A percentile compares a stretch with the other conserved stretches of the same genome.
phyloP scores from a whole-genome alignment of 2,888 invertebrate species.

The Tyria jacobaeae region DNA sequence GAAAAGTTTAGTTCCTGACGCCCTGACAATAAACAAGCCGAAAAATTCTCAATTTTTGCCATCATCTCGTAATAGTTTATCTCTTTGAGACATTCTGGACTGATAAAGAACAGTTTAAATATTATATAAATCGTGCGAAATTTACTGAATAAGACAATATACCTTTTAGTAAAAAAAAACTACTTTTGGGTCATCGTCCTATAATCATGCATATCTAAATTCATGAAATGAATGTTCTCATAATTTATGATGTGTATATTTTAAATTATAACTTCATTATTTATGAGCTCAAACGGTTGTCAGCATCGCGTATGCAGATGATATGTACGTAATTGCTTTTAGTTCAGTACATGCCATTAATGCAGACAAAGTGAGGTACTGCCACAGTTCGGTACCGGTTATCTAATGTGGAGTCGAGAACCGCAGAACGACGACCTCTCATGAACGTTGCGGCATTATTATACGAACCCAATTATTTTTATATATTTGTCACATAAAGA shows the following conservation, averaged over 20 bases:
- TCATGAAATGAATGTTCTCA: not conserved
- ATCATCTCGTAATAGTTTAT: no score
- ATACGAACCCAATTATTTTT: not conserved
- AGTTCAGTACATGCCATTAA: no score
- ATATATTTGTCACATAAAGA: not conserved
- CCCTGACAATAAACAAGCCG: no score
- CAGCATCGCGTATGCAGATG: constrained; percentile 37
- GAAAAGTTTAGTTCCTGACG: no score
- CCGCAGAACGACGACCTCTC: constrained; percentile 13
- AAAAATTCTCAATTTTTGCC: no score
- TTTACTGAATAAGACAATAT: not conserved
- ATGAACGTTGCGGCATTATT: not conserved
- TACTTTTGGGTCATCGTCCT: constrained; percentile 3
- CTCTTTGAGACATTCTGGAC: no score
- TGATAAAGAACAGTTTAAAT: no score
- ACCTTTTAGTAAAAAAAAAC: not conserved
- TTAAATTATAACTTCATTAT: constrained; percentile 26
- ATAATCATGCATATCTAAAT: constrained; percentile 3
- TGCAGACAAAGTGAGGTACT: constrained; percentile 31
- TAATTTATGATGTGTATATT: constrained; percentile 1
- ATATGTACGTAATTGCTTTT: constrained; percentile 44
- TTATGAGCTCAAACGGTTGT: constrained; percentile 28
- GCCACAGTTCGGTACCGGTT: constrained; percentile 27
- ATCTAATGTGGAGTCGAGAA: constrained; percentile 33
- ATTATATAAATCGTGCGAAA: not conserved